These are phyloP conservation scores for Clinocottus analis DNA, from an alignment of 2,113 vertebrate genomes.

Conservation along the genomic window DNA sequence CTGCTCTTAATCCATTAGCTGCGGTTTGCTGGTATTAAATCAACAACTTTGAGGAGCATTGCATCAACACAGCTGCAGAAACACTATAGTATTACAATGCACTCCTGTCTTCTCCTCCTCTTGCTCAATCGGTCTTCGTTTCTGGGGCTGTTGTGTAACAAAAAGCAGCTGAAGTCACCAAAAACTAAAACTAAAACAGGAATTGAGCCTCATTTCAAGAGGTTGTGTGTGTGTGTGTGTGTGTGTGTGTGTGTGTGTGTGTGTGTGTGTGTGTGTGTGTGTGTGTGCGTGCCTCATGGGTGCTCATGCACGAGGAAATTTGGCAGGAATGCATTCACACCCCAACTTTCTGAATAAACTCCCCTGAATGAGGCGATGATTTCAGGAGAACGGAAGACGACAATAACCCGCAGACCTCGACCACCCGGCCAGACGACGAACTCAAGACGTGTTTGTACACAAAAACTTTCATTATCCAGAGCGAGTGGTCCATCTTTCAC, in stretches of 20 bases:
- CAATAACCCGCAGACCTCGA: neutral
- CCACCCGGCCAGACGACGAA: constrained; percentile 38
- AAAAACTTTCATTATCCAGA: neutral
- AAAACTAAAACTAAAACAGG: neutral
- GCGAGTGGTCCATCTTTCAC: neutral
- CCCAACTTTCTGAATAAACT: constrained; percentile 70
- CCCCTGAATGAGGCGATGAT: constrained; percentile 52
- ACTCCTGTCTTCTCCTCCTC: neutral
- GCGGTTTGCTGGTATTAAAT: constrained; percentile 1
- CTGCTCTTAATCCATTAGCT: neutral
- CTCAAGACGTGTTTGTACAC: constrained; percentile 28
- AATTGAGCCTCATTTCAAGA: constrained; percentile 8
- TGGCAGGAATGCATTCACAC: constrained; percentile 76
- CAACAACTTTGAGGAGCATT: constrained; percentile 12
- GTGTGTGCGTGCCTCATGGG: constrained; percentile 38
- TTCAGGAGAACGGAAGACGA: constrained; percentile 21
- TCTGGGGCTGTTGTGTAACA: neutral
- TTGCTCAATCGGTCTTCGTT: neutral
- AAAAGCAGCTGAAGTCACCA: constrained; percentile 1
- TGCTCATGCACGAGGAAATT: constrained; percentile 62
- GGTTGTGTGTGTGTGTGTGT: no score
- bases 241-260: no score
- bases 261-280: neutral
- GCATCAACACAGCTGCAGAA: neutral
- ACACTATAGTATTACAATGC: neutral